phyloP scores from a whole-genome alignment of 2,888 invertebrate species.

The Philopedon plagiatum region DNA sequence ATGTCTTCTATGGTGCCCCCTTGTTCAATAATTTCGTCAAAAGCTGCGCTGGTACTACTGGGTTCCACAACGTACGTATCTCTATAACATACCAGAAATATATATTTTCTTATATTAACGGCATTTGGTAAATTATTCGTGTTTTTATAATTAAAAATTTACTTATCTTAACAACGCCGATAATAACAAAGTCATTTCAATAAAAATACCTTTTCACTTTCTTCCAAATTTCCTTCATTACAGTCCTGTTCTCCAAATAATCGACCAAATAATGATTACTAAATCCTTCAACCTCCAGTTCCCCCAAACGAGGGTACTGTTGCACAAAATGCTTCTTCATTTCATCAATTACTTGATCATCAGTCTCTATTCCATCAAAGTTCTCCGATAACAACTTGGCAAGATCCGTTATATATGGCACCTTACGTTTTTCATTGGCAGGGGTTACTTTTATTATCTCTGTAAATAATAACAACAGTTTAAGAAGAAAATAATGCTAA shows the following conservation, averaged over 20 bases:
- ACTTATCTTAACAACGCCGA: too few relatives aligned
- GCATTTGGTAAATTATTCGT: too few relatives aligned
- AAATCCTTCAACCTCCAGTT: slow-evolving; percentile 50
- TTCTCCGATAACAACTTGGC: slow-evolving; percentile 55
- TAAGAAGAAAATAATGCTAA: neutral
- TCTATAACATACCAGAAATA: slow-evolving; percentile 37
- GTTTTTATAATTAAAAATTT: too few relatives aligned
- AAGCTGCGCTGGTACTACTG: slow-evolving; percentile 20
- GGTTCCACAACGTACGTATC: slow-evolving; percentile 37
- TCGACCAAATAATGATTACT: slow-evolving; percentile 44
- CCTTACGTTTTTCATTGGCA: slow-evolving; percentile 51
- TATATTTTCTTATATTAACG: too few relatives aligned
- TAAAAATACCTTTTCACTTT: slow-evolving; percentile 53
- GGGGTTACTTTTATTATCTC: slow-evolving; percentile 51
- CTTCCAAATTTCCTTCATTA: slow-evolving; percentile 48
- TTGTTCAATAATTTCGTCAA: slow-evolving; percentile 18
- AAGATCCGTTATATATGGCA: slow-evolving; percentile 60
- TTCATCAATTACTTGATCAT: slow-evolving; percentile 60
- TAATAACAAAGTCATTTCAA: too few relatives aligned
- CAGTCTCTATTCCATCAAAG: slow-evolving; percentile 53
- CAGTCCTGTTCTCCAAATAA: slow-evolving; percentile 39
- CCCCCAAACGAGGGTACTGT: slow-evolving; percentile 59
- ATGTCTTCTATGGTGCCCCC: slow-evolving; percentile 30
- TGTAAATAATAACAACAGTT: slow-evolving; percentile 33
- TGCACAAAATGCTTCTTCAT: slow-evolving; percentile 63